These are phyloP conservation scores for Lochmaea capreae DNA, from an alignment of 2,888 invertebrate species.

Conservation along the genomic window DNA sequence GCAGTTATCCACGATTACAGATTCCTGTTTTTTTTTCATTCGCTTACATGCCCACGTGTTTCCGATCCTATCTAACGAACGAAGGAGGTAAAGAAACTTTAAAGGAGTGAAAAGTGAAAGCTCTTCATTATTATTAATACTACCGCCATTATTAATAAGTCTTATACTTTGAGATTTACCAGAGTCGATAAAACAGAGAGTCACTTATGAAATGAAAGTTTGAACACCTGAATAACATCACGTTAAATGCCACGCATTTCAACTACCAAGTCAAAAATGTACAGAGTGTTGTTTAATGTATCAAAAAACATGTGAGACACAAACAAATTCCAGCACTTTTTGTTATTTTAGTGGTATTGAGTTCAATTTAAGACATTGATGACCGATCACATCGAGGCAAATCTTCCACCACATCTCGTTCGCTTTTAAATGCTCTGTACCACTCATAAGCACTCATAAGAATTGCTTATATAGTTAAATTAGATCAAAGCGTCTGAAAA, in stretches of 20 bases:
- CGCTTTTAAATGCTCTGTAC: too few relatives aligned
- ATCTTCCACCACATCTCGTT: too few relatives aligned
- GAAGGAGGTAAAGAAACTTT: constrained; percentile 30
- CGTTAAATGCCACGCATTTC: too few relatives aligned
- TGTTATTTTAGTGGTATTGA: too few relatives aligned
- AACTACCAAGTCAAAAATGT: too few relatives aligned
- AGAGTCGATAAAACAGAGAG: constrained; percentile 21
- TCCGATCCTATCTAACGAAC: constrained; percentile 23
- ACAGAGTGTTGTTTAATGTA: too few relatives aligned
- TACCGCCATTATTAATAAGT: constrained; percentile 11
- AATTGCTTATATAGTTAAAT: too few relatives aligned
- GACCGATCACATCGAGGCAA: too few relatives aligned
- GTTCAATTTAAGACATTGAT: too few relatives aligned
- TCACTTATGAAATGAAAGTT: constrained; percentile 20
- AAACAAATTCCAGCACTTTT: too few relatives aligned
- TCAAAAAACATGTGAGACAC: too few relatives aligned
- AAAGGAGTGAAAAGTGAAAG: constrained; percentile 30
- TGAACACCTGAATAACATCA: not conserved
- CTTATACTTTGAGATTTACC: constrained; percentile 11
- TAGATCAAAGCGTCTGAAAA: not conserved
- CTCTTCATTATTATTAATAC: constrained; percentile 22
- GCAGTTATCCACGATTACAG: constrained; percentile 17
- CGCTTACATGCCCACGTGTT: constrained; percentile 24
- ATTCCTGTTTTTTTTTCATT: constrained; percentile 14
- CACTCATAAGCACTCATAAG: too few relatives aligned